Base-by-base conservation (phyloP, 2,797 vertebrate genomes). In the Eidolon dupreanum region DNA sequence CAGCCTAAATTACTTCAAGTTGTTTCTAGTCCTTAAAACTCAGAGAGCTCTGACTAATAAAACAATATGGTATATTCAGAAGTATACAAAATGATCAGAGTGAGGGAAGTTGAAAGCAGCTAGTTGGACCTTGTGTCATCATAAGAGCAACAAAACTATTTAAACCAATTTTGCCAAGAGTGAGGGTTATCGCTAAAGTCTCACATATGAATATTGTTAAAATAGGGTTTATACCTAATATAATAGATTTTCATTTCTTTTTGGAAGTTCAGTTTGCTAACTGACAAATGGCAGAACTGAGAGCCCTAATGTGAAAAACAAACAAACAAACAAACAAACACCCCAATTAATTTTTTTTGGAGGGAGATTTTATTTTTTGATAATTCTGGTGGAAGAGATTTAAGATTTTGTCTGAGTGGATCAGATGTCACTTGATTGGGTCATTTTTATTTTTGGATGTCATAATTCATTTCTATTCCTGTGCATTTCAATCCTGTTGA, bases 391-490 rank as follows among this genome's bases (percentile, higher is more conserved):
- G 63, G 15, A 17, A 68, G 24, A 65, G 26, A 57, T 10, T 17
- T 2, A 65, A 11, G 36, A 8, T 31, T 86, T 49, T 71, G 3
- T 6, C 17, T 81, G 20, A 33, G 8, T 46, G 41, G 20, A 12
- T 70, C 53, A 28, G 1, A 10, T 28, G 24, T 15, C 63, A 93
- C 5, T 7, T 83, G 38, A 46, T 13, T 8, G 8, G 11, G 36
- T 65, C 33, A n/a, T 66, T 93, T 94, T 77, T 46, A 38, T 15
- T 82, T 31, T 65, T 6, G 19, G n/a, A 78, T 4, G 22, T 66
- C 33, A 63, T 90, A 73, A 92, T 84, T 94, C 79, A 65, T 81
- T 20, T 90, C 19, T 10, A 24, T 78, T 84, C 73, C 77, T 88
- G 43, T 89, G 41, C 3, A 33, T 79, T 85, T 6, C 7, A 11